Percentiles rank a stretch among this genome's conserved stretches.
Conservation (phyloP, 2,113 vertebrate species). For the Marcusenius ussheri region DNA sequence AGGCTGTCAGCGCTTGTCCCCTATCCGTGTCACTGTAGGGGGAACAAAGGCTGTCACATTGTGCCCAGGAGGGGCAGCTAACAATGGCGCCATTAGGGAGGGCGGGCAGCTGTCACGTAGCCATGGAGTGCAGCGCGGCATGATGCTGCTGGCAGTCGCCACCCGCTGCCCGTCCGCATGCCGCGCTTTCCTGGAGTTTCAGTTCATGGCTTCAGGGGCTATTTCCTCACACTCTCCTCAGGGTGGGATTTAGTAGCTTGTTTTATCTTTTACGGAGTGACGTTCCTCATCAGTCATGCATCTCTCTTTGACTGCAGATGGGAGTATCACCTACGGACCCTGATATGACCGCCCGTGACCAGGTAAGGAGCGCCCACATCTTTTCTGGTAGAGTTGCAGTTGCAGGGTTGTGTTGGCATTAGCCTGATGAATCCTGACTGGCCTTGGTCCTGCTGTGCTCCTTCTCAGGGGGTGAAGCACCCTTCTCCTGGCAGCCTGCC, state of each 20-base stretch:
- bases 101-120: neutral
- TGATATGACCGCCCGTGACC: slow-evolving; percentile 34
- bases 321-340: slow-evolving; percentile 40
- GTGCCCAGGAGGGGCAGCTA: neutral
- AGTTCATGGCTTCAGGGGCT: neutral
- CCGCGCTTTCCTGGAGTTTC: neutral
- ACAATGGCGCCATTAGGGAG: neutral
- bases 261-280: neutral
- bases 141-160: neutral
- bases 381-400: neutral
- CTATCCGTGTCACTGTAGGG: neutral
- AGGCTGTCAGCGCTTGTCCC: neutral
- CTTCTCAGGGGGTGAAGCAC: slow-evolving; percentile 56
- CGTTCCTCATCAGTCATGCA: neutral
- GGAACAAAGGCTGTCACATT: neutral
- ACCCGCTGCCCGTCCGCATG: neutral
- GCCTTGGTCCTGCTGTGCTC: slow-evolving; percentile 14
- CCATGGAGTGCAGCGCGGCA: neutral
- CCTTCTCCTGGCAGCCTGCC: slow-evolving; percentile 49
- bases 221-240: neutral
- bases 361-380: slow-evolving; percentile 32
- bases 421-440: neutral
- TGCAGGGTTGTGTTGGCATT: neutral
- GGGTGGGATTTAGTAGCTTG: too few relatives aligned
- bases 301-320: slow-evolving; percentile 43